Percentiles rank a stretch among this genome's conserved stretches.
Conservation (phyloP, 2,113 vertebrate genomes). For the Herpetotheres cachinnans region DNA sequence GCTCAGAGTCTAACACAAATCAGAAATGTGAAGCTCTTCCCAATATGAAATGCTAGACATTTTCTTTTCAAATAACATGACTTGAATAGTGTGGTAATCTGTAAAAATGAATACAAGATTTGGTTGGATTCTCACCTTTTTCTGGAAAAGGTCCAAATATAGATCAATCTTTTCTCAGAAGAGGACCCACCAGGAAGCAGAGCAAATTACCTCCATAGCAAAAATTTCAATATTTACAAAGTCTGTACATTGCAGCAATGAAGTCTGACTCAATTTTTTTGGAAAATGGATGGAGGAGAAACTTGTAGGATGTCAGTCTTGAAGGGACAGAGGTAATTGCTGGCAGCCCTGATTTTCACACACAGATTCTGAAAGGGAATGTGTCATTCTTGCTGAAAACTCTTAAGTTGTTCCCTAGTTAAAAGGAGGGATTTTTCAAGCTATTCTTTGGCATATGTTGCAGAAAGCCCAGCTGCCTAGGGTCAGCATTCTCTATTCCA, state of each 20-base stretch:
- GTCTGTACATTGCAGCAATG: not conserved
- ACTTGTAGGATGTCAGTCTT: not conserved
- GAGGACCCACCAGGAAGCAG: not conserved
- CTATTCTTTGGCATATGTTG: not conserved
- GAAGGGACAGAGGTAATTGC: not conserved
- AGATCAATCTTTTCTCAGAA: not conserved
- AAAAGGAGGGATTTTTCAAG: not conserved
- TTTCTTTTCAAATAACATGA: not conserved
- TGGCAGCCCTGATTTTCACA: not conserved
- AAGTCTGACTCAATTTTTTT: not conserved
- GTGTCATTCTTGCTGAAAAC: not conserved
- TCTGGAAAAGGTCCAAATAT: not conserved
- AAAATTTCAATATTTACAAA: not conserved
- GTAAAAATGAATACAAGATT: not conserved
- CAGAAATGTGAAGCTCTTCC: not conserved
- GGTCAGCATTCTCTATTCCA: not conserved
- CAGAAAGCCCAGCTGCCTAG: not conserved
- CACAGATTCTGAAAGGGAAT: not conserved
- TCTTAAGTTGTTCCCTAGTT: not conserved
- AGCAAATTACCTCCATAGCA: not conserved
- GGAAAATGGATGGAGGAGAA: not conserved
- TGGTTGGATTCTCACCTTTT: not conserved
- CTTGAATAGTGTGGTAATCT: not conserved
- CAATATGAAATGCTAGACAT: not conserved
- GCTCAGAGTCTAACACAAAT: not conserved